Conservation (phyloP, 2,113 vertebrate genomes). For the Pterocles burchelli region DNA sequence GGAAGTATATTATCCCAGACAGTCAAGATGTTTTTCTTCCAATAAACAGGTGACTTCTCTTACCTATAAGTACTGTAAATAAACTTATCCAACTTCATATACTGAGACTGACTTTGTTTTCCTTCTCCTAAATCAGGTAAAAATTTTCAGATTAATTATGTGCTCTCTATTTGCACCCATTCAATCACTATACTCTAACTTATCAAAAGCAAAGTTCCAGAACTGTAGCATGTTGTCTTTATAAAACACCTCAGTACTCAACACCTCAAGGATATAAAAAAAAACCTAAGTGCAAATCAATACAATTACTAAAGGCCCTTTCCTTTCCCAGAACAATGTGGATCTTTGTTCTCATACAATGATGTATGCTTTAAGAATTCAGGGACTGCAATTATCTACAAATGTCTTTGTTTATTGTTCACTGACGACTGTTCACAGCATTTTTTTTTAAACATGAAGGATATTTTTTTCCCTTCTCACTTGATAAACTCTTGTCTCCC, state of each 20-base stretch:
- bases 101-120: not conserved
- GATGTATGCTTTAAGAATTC: not conserved
- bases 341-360: not conserved
- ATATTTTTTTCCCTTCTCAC: not conserved
- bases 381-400: not conserved
- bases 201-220: not conserved
- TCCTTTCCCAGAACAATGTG: not conserved
- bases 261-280: not conserved
- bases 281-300: not conserved
- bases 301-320: not conserved
- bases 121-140: not conserved
- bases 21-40: not conserved
- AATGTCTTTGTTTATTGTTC: not conserved
- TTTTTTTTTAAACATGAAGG: not conserved
- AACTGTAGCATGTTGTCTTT: not conserved
- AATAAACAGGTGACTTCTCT: not conserved
- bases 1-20: not conserved
- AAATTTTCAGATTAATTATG: not conserved
- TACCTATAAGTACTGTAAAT: not conserved
- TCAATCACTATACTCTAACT: not conserved
- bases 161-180: not conserved
- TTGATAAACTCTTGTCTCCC: not conserved
- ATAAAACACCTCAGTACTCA: not conserved
- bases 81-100: not conserved
- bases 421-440: not conserved